Evolutionary conservation across 2,888 invertebrate species (phyloP), one percentile per base, ranked within the genome.

Genomic region (Cephonodes hylas): DNA sequence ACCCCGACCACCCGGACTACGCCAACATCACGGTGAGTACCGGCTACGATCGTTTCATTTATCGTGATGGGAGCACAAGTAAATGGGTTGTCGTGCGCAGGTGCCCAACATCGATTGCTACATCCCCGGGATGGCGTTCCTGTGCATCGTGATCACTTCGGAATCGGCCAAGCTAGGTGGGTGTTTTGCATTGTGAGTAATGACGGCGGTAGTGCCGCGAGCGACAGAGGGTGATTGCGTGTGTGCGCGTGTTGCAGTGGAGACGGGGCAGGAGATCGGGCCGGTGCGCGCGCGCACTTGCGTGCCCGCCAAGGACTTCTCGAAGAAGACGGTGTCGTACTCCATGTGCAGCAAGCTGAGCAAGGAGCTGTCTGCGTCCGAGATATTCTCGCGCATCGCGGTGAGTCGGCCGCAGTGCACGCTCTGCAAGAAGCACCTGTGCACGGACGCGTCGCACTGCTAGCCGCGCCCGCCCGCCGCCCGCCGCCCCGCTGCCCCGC

Each of bases 21-120:
- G 83, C 86, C 10, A 92, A 92, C 67, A 82, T 89, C 42, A 91
- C 91, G 46, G 91, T 91, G 20, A 83, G 75, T 69, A 34, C 2
- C 13, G 8, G 23, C 20, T 22, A 8, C 10, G 8, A 0, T 7
- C 7, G 4, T 8, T 0, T 3, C 8, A 8, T 0, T 2, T 8
- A 10, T n/a, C 45, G 18, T 42, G 5, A 25, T 3, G 5, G 0
- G 42, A 6, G 48, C 15, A 13, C 18, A 25, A 1, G 20, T 61
- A 34, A n/a, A 64, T 18, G 13, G 31, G 4, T 23, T 8, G 27
- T 25, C 38, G 58, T 65, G 44, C 23, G 38, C 34, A 91, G 91
- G 88, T 92, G 0, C 91, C 92, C 4, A 89, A 89, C 73, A 91
- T 91, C 53, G 91, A 91, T 70, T 92, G 92, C 75, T 91, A 91